Evolutionary conservation across 2,113 vertebrate genomes (phyloP), one percentile per base, ranked within the genome.

Genomic region (Colossoma macropomum): DNA sequence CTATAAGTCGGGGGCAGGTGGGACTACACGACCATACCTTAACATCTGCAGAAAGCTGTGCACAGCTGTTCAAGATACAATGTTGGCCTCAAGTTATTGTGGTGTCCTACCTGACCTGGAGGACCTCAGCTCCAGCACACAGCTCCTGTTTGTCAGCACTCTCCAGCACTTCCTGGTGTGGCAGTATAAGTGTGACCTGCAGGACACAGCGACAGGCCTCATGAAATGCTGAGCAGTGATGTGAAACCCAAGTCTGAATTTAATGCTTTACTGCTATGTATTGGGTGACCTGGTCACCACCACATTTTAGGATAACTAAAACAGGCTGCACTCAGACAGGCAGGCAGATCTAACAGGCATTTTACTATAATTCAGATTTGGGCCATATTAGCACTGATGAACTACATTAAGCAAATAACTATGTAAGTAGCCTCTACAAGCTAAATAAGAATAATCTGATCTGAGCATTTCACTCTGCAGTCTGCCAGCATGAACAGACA

Each of bases 181-280:
- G 85, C 63, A 88, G 52, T 48, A 83, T 85, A 80, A 92, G n/a
- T n/a, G 89, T 87, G 59, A 93, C 87, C 94, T 94, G 79, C 30
- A 83, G 82, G 19, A 59, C 54, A 79, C 16, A 86, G 27, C 83
- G 72, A 81, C 50, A 88, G 70, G 34, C 38, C 38, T 60, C 65
- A 27, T 74, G 23, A 75, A 69, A 48, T 15, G 13, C 32, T 41
- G n/a, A 68, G 4, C 62, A 75, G 7, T 54, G 34, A 34, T 54
- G 15, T 56, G 19, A 60, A 59, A 41, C 65, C 28, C n/a, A 32
- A 25, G 9, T 65, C 60, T 54, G 30, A 41, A 0, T 60, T 23
- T n/a, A 41, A 32, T 32, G 41, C 41, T 45, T 17, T 79, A n/a
- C 48, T 69, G 48, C 9, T 45, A 2, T 48, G 59, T n/a, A 9